Evolutionary conservation across 2,113 vertebrate species (phyloP).

Genomic region (Plestiodon gilberti): DNA sequence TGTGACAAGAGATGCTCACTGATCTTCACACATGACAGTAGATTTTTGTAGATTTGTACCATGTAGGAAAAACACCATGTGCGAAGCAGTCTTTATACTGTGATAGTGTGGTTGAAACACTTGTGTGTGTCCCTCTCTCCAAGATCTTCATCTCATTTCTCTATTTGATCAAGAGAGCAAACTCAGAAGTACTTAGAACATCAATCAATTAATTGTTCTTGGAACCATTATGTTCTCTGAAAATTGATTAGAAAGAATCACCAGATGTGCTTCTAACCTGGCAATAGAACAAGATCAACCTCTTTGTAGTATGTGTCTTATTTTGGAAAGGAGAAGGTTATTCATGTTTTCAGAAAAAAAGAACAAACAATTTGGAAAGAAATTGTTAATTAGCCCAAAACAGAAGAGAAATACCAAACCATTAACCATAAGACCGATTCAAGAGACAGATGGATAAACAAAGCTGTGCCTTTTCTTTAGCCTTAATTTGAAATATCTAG

Average conservation of each 20-base stretch:
- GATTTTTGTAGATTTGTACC: background rate
- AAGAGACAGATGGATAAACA: conserved; percentile 60
- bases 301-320: conserved; percentile 19
- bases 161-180: background rate
- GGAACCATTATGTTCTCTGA: conserved; percentile 4
- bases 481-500: conserved; percentile 45
- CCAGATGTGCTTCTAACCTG: conserved; percentile 18
- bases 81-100: background rate
- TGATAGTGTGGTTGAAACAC: background rate
- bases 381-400: conserved; percentile 57
- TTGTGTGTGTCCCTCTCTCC: background rate
- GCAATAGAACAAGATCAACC: conserved; percentile 11
- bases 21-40: background rate
- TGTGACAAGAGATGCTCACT: background rate
- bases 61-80: background rate
- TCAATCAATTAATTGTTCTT: conserved; percentile 21
- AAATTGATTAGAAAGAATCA: conserved; percentile 29
- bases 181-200: background rate
- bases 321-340: conserved; percentile 26
- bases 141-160: background rate
- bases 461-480: conserved; percentile 43
- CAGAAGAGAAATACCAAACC: conserved; percentile 52
- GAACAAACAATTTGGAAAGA: conserved; percentile 58
- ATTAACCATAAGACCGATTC: conserved; percentile 50
- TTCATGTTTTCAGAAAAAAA: conserved; percentile 30